These are phyloP conservation scores for Heliocidaris erythrogramma DNA, from an alignment of 35 echinoderm and acorn worm species.

Conservation along the genomic window DNA sequence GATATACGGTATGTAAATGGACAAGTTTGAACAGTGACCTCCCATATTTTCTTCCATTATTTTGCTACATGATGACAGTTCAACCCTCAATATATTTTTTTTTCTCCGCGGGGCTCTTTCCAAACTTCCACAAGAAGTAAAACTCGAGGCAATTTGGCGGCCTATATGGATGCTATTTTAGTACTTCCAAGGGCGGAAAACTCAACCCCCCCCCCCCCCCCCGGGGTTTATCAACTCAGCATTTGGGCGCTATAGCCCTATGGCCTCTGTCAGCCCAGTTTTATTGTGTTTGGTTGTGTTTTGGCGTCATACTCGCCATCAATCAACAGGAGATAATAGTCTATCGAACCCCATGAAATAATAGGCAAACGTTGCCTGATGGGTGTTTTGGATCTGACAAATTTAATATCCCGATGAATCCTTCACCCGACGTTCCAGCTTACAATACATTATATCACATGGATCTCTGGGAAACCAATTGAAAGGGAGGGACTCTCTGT, in stretches of 20 bases:
- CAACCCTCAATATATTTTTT: neutral
- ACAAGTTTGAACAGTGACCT: neutral
- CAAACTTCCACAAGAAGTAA: neutral
- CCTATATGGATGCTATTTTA: neutral
- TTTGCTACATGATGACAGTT: neutral
- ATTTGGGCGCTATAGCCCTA: neutral
- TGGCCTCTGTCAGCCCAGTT: neutral
- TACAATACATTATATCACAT: neutral
- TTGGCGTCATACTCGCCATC: neutral
- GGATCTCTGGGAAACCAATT: neutral
- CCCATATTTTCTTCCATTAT: neutral
- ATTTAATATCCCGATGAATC: neutral
- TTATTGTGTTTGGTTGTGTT: neutral
- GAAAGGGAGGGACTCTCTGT: neutral
- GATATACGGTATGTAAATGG: no score
- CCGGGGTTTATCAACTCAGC: neutral
- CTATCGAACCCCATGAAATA: neutral
- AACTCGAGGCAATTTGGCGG: neutral
- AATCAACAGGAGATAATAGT: neutral
- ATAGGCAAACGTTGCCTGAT: neutral
- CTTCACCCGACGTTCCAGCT: neutral
- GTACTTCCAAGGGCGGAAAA: neutral
- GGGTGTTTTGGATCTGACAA: neutral
- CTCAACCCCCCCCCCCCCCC: neutral
- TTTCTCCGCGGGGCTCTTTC: neutral